A percentile compares a stretch with the other conserved stretches of the same genome.
Conservation (phyloP, 2,113 vertebrate species). For the Antennarius striatus region DNA sequence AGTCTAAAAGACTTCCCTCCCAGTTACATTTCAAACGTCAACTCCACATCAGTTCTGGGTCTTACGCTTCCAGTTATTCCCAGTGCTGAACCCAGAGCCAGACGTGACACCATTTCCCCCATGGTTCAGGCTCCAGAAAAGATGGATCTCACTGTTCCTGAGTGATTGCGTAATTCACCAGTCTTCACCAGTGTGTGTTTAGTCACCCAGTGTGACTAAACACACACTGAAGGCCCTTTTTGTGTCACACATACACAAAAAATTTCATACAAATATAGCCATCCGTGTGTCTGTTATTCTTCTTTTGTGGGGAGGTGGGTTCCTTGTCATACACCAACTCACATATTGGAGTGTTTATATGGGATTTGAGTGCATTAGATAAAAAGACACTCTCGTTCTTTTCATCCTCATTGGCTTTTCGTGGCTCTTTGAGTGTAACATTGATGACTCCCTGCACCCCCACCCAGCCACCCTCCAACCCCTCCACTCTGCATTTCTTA, state of each 20-base stretch:
- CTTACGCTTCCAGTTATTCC: constrained; percentile 40
- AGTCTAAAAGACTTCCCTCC: constrained; percentile 30
- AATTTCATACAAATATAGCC: constrained; percentile 63
- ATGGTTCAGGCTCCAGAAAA: constrained; percentile 18
- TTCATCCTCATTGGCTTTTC: constrained; percentile 82
- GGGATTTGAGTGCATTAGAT: constrained; percentile 85
- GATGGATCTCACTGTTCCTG: constrained; percentile 33
- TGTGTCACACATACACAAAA: constrained; percentile 35
- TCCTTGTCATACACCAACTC: constrained; percentile 67
- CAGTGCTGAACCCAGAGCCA: constrained; percentile 28
- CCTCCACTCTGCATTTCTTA: constrained; percentile 74
- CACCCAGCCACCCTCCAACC: constrained; percentile 68
- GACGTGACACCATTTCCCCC: constrained; percentile 44
- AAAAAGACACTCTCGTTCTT: constrained; percentile 82
- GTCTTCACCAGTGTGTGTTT: not conserved
- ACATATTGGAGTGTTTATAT: constrained; percentile 82
- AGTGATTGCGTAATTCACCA: constrained; percentile 57
- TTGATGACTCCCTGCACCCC: constrained; percentile 77
- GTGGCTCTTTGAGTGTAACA: constrained; percentile 83
- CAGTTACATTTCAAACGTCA: constrained; percentile 63
- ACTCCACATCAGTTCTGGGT: constrained; percentile 62
- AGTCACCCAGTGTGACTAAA: constrained; percentile 59
- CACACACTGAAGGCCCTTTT: constrained; percentile 39
- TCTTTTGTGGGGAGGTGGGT: constrained; percentile 29
- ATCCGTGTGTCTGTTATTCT: constrained; percentile 53